Base-by-base conservation (phyloP, 2,888 invertebrate species). In the Rhopalosiphum nymphaeae region DNA sequence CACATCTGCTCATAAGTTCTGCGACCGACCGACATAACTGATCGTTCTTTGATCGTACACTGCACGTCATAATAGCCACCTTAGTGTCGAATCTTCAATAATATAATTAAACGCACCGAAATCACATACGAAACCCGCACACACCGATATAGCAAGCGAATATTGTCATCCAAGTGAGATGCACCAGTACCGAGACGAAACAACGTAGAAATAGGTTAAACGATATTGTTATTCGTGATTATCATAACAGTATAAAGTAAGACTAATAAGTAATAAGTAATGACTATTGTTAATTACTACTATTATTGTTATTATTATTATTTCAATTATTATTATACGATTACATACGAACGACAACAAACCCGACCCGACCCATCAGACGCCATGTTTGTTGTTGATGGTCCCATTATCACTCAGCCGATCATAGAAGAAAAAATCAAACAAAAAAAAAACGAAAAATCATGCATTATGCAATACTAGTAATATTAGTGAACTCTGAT, bases 331-430 rank as follows among this genome's bases (percentile, higher is more conserved):
- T 56, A 61, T 61, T 44, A 44, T 89, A 86, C 90, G 86, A 87
- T 67, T 61, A 49, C 61, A 36, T 49, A 36, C 89, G 84, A 89
- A 94, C 85, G 86, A 91, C 94, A 94, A 94, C 94, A 94, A 94
- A 94, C 85, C 94, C 90, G 94, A 94, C 90, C 93, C 94, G 86
- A 91, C 86, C 94, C 86, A 56, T 67, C 16, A 53, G 90, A 94
- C 94, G 94, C 94, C 94, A 94, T 94, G 49, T 94, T 94, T 94
- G 86, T 90, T 90, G 89, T 94, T 94, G 94, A 85, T 61, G 94
- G 56, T 26, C 46, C 57, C 56, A 57, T 91, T 94, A 94, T 94
- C 94, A 94, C 29, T 92, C 10, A 9, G 84, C 56, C 92, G 53
- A 56, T 91, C 94, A 94, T 94, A 90, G 94, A 94, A 94, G 94